phyloP scores from a whole-genome alignment of 1,140 invertebrate genomes.

The Bombus picipes region DNA sequence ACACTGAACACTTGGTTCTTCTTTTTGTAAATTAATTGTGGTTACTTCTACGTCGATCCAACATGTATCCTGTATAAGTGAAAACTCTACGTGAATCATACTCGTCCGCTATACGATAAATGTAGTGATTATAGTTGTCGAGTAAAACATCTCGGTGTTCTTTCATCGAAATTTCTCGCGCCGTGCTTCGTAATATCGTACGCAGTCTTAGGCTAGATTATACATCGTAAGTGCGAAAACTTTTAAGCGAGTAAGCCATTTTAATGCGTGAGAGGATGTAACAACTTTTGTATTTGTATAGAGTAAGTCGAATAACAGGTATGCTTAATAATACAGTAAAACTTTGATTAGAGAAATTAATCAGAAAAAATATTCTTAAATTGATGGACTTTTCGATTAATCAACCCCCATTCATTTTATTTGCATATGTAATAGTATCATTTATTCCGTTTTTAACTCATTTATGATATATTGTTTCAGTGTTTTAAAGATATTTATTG shows the following conservation, averaged over 20 bases:
- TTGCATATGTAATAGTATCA: not conserved
- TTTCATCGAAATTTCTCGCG: slow-evolving; percentile 71
- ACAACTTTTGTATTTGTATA: slow-evolving; percentile 81
- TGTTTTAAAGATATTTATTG: not conserved
- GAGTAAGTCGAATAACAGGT: slow-evolving; percentile 69
- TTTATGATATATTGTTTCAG: not conserved
- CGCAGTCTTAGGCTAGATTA: slow-evolving; percentile 71
- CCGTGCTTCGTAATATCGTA: slow-evolving; percentile 71
- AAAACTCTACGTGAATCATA: slow-evolving; percentile 49
- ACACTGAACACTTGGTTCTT: slow-evolving; percentile 31
- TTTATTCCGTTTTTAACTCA: not conserved
- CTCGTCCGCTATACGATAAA: slow-evolving; percentile 47
- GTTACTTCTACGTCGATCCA: slow-evolving; percentile 52
- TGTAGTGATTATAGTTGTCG: slow-evolving; percentile 62
- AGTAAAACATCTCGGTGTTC: slow-evolving; percentile 66
- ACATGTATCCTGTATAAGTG: slow-evolving; percentile 38
- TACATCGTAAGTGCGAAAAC: slow-evolving; percentile 65
- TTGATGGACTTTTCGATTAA: slow-evolving; percentile 50
- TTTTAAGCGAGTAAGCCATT: slow-evolving; percentile 73
- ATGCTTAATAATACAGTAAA: slow-evolving; percentile 57
- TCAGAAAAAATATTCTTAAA: slow-evolving; percentile 33
- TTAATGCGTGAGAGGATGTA: slow-evolving; percentile 80
- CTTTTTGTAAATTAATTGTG: slow-evolving; percentile 31
- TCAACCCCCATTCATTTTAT: slow-evolving; percentile 5
- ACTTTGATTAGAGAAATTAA: slow-evolving; percentile 59